Conservation (phyloP, 1,140 invertebrate genomes). For the Brachionus koreanus region DNA sequence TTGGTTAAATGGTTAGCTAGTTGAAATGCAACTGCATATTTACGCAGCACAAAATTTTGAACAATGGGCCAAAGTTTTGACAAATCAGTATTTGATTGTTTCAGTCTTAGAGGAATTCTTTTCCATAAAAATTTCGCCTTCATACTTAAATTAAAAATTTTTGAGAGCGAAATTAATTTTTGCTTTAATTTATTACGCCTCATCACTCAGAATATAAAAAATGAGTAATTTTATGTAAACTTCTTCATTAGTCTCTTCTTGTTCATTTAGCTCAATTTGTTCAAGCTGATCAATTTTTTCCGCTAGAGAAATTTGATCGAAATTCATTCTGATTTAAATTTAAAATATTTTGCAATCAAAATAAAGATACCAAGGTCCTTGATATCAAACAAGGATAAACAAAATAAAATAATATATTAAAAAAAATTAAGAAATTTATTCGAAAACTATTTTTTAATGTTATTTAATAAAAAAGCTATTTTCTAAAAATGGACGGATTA, state of each 20-base stretch:
- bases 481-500: constrained; percentile 12
- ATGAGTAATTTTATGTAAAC: not conserved
- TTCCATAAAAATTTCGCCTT: constrained; percentile 38
- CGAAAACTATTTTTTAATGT: not conserved
- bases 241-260: not conserved
- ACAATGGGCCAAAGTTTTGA: not conserved
- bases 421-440: not conserved
- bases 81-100: not conserved
- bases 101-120: not conserved
- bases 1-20: not conserved
- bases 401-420: not conserved
- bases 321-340: not conserved
- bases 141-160: not conserved
- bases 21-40: not conserved
- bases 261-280: constrained; percentile 4
- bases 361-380: not conserved
- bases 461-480: not conserved
- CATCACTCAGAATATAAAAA: not conserved
- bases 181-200: not conserved
- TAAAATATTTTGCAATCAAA: not conserved
- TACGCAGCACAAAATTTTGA: not conserved
- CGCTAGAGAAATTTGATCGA: not conserved
- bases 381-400: constrained; percentile 10
- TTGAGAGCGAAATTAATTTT: not conserved
- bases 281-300: not conserved